Percentiles rank a stretch among this genome's conserved stretches.
phyloP scores from a whole-genome alignment of 2,797 vertebrate species.

The Halcyon chelicuti region DNA sequence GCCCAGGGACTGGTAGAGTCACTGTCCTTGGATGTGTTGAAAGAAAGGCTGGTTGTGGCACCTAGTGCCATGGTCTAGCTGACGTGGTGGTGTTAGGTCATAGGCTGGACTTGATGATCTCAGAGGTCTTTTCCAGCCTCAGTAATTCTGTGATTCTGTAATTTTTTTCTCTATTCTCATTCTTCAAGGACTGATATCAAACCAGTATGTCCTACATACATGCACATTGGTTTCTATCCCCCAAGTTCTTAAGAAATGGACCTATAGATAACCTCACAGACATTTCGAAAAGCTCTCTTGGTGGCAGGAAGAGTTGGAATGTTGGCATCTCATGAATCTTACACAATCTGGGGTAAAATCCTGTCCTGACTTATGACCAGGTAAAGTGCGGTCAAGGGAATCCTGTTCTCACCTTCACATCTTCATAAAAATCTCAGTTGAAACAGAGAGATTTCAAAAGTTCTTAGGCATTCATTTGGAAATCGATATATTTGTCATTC shows the following conservation, averaged over 20 bases:
- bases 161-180: background rate
- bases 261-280: background rate
- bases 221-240: background rate
- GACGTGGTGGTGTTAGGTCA: no score
- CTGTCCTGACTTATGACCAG: background rate
- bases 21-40: no score
- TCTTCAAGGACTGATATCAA: background rate
- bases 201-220: background rate
- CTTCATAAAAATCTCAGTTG: background rate
- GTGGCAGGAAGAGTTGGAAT: background rate
- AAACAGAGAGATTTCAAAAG: background rate
- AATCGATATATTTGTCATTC: background rate
- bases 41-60: no score
- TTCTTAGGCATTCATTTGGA: background rate
- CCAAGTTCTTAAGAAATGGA: background rate
- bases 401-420: background rate
- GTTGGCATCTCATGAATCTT: background rate
- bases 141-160: no score
- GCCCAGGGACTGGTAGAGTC: no score
- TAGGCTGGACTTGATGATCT: no score
- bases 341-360: background rate
- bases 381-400: background rate
- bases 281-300: background rate
- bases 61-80: no score
- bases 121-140: no score